phyloP scores from a whole-genome alignment of 1,140 invertebrate species.

The Zaprionus gabonicus region DNA sequence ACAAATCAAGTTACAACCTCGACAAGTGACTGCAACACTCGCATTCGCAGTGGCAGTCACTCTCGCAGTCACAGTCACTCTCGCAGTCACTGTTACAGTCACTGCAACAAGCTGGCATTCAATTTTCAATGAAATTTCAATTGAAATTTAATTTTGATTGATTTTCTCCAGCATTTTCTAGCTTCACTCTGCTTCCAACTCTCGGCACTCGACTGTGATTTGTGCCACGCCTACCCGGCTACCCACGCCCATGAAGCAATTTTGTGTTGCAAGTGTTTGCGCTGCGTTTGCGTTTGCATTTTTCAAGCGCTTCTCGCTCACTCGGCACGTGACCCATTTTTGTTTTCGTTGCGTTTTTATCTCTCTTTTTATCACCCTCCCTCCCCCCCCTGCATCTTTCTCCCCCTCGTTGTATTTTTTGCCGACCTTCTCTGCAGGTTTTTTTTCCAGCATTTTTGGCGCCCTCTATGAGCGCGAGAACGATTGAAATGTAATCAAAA shows the following conservation, averaged over 20 bases:
- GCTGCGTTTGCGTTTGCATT: slow-evolving; percentile 53
- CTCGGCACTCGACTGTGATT: slow-evolving; percentile 30
- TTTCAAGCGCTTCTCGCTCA: slow-evolving; percentile 34
- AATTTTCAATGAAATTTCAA: slow-evolving; percentile 35
- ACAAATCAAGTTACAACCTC: slow-evolving; percentile 66
- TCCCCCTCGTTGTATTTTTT: background rate
- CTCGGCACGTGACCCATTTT: slow-evolving; percentile 57
- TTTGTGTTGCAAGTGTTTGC: slow-evolving; percentile 47
- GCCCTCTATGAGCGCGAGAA: slow-evolving; percentile 8
- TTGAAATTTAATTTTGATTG: slow-evolving; percentile 75
- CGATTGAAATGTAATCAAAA: slow-evolving; percentile 76
- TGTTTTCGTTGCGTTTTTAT: slow-evolving; percentile 11
- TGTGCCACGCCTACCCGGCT: slow-evolving; percentile 37
- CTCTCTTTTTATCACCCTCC: background rate
- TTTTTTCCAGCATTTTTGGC: background rate
- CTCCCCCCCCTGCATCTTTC: slow-evolving; percentile 7
- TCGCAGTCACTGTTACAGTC: slow-evolving; percentile 19
- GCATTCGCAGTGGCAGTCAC: slow-evolving; percentile 22
- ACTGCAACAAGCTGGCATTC: slow-evolving; percentile 20
- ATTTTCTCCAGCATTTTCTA: slow-evolving; percentile 48
- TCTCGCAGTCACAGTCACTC: slow-evolving; percentile 30
- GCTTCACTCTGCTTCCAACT: background rate
- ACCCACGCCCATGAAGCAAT: slow-evolving; percentile 3
- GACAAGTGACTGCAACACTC: slow-evolving; percentile 24
- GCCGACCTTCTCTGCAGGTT: background rate